Evolutionary conservation across 1,140 invertebrate genomes (phyloP), one percentile per base, ranked within the genome.

Genomic region (Chymomyza costata): DNA sequence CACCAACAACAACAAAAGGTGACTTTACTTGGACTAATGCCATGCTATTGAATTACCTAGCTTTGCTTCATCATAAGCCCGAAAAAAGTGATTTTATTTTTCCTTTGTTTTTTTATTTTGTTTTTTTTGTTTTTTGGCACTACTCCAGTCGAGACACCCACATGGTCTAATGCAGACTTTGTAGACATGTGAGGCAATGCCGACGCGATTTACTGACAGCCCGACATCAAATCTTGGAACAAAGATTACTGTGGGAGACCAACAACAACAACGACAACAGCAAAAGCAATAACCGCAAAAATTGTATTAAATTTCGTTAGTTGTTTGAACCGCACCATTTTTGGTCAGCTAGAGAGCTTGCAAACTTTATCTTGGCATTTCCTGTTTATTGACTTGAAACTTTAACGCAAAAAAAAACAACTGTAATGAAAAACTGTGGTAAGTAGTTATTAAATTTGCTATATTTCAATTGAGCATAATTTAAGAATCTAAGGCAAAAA

Each of bases 221-320:
- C 57, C 32, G 62, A 66, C 65, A 71, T 76, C 71, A 78, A 61
- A n/a, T n/a, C n/a, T n/a, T n/a, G n/a, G n/a, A n/a, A n/a, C n/a
- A n/a, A 37, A 54, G 54, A 59, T 64, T 46, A 39, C 61, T 60
- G 71, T 76, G 71, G 71, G 71, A 78, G 57, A 25, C 1, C 21
- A 8, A 25, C 8, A 8, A 25, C 21, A 8, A 25, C 8, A 25
- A 56, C 31, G 38, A 45, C 30, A 51, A 25, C 46, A 56, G 21
- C 35, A 50, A 50, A 25, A 51, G 51, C 28, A 37, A 48, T 48
- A 34, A 38, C 54, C 30, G 50, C 19, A 44, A 54, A 78, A 71
- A 71, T 80, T 78, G 71, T 78, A 78, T 78, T 78, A 78, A 80
- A 60, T 78, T 78, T 71, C 71, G 59, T 78, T 78, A 71, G 73